Conservation (phyloP, 2,888 invertebrate genomes). For the Chrysotoxum bicinctum region DNA sequence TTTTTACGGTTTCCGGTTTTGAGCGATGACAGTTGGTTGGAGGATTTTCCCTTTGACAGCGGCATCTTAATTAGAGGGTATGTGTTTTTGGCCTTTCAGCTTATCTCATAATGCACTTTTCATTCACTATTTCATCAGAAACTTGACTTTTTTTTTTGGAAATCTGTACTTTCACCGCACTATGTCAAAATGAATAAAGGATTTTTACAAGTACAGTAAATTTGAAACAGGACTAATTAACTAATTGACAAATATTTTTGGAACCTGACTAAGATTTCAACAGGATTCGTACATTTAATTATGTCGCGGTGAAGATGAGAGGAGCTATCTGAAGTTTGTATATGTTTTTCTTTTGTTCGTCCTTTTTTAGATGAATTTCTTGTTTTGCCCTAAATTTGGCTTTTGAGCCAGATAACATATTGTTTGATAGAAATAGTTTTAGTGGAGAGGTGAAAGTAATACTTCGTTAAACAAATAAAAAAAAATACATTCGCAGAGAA, state of each 20-base stretch:
- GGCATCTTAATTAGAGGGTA: slow-evolving; percentile 36
- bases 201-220: background rate
- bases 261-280: slow-evolving; percentile 3
- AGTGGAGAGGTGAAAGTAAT: slow-evolving; percentile 1
- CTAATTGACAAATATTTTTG: slow-evolving; percentile 14
- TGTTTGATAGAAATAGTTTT: background rate
- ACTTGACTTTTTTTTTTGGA: background rate
- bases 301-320: background rate
- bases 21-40: background rate
- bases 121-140: background rate
- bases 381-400: background rate
- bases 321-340: background rate
- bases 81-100: slow-evolving; percentile 8
- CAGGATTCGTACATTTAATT: slow-evolving; percentile 23
- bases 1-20: slow-evolving; percentile 24
- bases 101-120: slow-evolving; percentile 6
- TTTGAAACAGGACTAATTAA: slow-evolving; percentile 16
- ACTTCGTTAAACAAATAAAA: background rate
- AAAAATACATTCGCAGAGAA: background rate
- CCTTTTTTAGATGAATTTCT: background rate
- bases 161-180: background rate
- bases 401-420: slow-evolving; percentile 3
- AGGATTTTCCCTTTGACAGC: slow-evolving; percentile 35
- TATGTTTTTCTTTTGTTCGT: background rate
- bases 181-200: background rate